Evolutionary conservation across 1,140 invertebrate species (phyloP).

Genomic region (Drosophila setifemur): DNA sequence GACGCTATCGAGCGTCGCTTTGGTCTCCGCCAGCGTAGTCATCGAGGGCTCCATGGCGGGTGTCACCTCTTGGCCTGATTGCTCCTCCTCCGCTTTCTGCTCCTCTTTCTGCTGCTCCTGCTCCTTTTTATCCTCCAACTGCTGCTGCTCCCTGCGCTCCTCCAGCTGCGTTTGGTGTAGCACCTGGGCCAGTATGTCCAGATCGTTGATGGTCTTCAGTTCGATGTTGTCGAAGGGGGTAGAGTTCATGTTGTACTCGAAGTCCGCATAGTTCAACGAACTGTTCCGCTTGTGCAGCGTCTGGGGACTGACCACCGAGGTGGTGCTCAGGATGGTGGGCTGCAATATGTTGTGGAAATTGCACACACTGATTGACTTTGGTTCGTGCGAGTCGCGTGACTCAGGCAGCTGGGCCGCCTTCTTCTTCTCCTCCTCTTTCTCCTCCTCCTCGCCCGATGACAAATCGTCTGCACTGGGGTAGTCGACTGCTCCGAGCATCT

Average conservation of each 20-base stretch:
- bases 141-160: slow-evolving; percentile 18
- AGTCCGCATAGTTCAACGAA: slow-evolving; percentile 88
- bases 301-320: slow-evolving; percentile 27
- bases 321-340: slow-evolving; percentile 60
- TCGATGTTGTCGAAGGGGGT: slow-evolving; percentile 96
- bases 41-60: slow-evolving; percentile 46
- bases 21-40: slow-evolving; percentile 69
- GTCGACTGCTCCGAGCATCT: slow-evolving; percentile 84
- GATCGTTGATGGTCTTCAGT: slow-evolving; percentile 94
- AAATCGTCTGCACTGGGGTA: slow-evolving; percentile 84
- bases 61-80: slow-evolving; percentile 1
- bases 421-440: slow-evolving; percentile 6
- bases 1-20: slow-evolving; percentile 68
- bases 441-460: slow-evolving; percentile 56
- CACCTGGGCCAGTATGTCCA: slow-evolving; percentile 92
- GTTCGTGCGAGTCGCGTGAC: slow-evolving; percentile 53
- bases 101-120: not conserved
- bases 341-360: slow-evolving; percentile 76
- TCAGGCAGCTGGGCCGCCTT: slow-evolving; percentile 9
- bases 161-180: slow-evolving; percentile 82
- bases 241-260: slow-evolving; percentile 92
- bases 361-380: slow-evolving; percentile 83
- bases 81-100: slow-evolving; percentile 4
- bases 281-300: slow-evolving; percentile 59
- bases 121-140: not conserved